phyloP scores from a whole-genome alignment of 2,797 vertebrate genomes.

The Meriones psammophilus region DNA sequence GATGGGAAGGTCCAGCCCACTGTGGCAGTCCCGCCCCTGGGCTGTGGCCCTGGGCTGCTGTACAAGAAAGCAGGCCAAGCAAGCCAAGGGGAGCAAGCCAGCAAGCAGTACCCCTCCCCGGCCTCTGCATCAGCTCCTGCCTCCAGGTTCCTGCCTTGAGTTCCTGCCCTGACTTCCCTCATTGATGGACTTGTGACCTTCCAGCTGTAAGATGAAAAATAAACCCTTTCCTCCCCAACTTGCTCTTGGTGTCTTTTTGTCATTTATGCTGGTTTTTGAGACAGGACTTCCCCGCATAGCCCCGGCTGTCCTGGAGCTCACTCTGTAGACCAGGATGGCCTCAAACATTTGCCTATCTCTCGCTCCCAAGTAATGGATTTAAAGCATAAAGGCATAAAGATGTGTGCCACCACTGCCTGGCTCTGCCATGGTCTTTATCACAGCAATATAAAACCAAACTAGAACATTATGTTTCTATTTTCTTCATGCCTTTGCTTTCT shows the following conservation, averaged over 20 bases:
- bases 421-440: not conserved
- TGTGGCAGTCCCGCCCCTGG: not conserved
- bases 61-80: not conserved
- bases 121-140: not conserved
- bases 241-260: not conserved
- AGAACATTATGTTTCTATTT: not conserved
- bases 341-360: not conserved
- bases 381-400: not conserved
- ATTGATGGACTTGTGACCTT: not conserved
- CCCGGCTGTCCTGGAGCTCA: not conserved
- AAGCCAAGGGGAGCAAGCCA: not conserved
- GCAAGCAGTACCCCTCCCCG: not conserved
- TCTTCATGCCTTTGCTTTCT: constrained; percentile 48
- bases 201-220: not conserved
- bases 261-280: not conserved
- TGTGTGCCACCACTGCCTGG: not conserved
- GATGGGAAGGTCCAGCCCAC: not conserved
- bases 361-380: not conserved
- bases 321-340: not conserved
- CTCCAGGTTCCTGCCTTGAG: not conserved
- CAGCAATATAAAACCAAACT: not conserved
- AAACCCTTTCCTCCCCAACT: not conserved
- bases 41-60: not conserved
- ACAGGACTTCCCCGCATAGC: not conserved
- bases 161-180: not conserved